phyloP scores from a whole-genome alignment of 2,113 vertebrate genomes.

The Albula goreensis region DNA sequence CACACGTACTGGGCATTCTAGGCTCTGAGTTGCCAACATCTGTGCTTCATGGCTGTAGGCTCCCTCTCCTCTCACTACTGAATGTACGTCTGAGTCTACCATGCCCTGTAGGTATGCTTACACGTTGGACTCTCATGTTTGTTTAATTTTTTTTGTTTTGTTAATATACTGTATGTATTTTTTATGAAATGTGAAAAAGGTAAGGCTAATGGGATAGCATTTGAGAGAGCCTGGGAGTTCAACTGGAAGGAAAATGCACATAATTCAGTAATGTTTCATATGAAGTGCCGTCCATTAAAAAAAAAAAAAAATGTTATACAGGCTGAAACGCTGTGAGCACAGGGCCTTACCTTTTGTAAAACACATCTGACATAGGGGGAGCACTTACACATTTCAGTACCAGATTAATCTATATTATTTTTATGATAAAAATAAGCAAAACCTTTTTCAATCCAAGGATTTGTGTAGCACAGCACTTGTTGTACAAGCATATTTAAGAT shows the following conservation, averaged over 20 bases:
- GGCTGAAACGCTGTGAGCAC: conserved; percentile 18
- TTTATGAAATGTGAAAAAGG: neutral
- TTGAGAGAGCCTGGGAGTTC: neutral
- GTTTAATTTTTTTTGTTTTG: neutral
- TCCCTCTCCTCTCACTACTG: too few species aligned
- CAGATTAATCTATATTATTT: conserved; percentile 37
- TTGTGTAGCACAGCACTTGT: conserved; percentile 41
- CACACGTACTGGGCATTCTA: too few species aligned
- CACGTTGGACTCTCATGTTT: too few species aligned
- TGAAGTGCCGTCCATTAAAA: neutral
- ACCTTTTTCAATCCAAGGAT: conserved; percentile 15
- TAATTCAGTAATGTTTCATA: too few species aligned
- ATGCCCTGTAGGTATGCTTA: too few species aligned
- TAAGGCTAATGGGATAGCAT: neutral
- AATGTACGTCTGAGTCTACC: too few species aligned
- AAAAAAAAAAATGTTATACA: conserved; percentile 2
- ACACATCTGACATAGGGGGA: conserved; percentile 20
- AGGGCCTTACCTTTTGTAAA: neutral
- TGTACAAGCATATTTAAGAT: conserved; percentile 33
- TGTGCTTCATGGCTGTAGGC: too few species aligned
- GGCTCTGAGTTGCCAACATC: too few species aligned
- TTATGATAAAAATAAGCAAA: conserved; percentile 21
- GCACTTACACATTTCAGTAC: conserved; percentile 44
- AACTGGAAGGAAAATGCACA: conserved; percentile 32
- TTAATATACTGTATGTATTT: conserved; percentile 10